Evolutionary conservation across 1,140 invertebrate species (phyloP), one percentile per base, ranked within the genome.

Genomic region (Drosophila malerkotliana): DNA sequence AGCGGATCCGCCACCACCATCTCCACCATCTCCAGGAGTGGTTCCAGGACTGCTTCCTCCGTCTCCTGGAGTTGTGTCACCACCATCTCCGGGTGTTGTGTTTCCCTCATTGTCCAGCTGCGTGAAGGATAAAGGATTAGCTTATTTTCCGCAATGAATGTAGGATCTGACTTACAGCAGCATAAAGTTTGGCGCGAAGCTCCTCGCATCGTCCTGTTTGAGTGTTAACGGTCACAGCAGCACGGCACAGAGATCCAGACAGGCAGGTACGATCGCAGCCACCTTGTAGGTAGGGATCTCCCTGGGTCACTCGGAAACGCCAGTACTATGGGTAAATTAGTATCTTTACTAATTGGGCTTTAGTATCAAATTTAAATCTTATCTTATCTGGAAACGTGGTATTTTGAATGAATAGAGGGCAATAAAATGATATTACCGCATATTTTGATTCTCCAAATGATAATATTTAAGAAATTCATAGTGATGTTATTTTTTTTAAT

Each of bases 261-360:
- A 94, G 92, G 64, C 95, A 96, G 12, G 91, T 72, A 15, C 91
- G 78, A 79, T 94, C 91, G 63, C 95, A 96, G 5, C 85, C 83
- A 1, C 73, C 62, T 58, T 91, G 91, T 10, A 95, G 71, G 2
- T 93, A 93, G 15, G 92, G 90, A 60, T 93, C 93, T 2, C 94
- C 94, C n/a, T 94, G 77, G 93, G 95, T 95, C 4, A 92, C 92
- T 44, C 84, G 91, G 64, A 91, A 94, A 7, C 91, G 92, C 57
- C 92, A 91, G 72, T 93, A 94, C 67, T 93, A 21, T n/a, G 14
- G 8, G 21, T 14, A 10, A 7, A 37, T n/a, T n/a, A n/a, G n/a
- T n/a, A n/a, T n/a, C n/a, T n/a, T n/a, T n/a, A n/a, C n/a, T n/a
- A n/a, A n/a, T 7, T 30, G 0, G 12, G 32, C n/a, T 30, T 9